Conservation (phyloP, 2,888 invertebrate species). For the Drosophila niveifrons region DNA sequence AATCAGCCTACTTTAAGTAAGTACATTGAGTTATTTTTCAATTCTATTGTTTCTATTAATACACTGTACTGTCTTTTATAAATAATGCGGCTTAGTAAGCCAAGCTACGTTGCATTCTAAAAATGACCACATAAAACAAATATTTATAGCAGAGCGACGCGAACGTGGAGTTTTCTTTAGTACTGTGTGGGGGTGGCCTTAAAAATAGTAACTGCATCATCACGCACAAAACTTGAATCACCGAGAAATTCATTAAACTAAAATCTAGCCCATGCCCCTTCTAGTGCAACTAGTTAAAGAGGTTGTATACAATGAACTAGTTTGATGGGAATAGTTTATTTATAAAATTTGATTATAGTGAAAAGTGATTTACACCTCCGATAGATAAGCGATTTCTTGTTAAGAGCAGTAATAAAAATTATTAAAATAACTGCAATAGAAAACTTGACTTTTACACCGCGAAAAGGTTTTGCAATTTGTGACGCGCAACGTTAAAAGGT, state of each 20-base stretch:
- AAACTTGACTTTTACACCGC: too few relatives aligned
- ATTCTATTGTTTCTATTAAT: not conserved
- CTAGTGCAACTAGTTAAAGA: not conserved
- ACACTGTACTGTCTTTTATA: constrained; percentile 3
- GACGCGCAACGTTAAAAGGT: too few relatives aligned
- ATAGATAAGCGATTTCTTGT: too few relatives aligned
- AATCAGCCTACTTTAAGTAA: not conserved
- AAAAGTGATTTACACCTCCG: too few relatives aligned
- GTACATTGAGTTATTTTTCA: not conserved
- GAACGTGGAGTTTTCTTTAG: not conserved
- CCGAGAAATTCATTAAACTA: constrained; percentile 60
- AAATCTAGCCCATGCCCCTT: constrained; percentile 43
- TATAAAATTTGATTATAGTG: too few relatives aligned
- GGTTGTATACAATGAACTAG: constrained; percentile 51
- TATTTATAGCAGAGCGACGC: constrained; percentile 48
- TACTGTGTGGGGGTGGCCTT: constrained; percentile 36
- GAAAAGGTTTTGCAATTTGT: too few relatives aligned
- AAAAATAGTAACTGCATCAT: constrained; percentile 7
- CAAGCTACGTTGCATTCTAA: constrained; percentile 4
- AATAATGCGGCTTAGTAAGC: constrained; percentile 23
- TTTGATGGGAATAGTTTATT: not conserved
- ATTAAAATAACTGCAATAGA: too few relatives aligned
- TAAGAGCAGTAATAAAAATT: too few relatives aligned
- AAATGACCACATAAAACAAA: constrained; percentile 28
- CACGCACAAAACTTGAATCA: constrained; percentile 9